phyloP scores from a whole-genome alignment of 1,140 invertebrate species.

The Drosophila obscura region DNA sequence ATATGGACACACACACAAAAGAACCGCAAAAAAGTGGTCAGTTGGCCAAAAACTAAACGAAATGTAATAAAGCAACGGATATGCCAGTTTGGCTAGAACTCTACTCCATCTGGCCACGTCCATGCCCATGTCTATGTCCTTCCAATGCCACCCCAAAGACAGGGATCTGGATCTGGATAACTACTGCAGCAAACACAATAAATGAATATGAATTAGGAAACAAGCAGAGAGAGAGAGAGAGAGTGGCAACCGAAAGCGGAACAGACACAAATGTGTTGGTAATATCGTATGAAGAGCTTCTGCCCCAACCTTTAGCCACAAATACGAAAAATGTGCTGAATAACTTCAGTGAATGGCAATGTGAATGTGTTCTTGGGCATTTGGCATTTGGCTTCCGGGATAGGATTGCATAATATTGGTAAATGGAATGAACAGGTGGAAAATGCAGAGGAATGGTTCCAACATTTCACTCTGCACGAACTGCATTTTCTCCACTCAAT shows the following conservation, averaged over 20 bases:
- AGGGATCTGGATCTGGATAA: too few species aligned
- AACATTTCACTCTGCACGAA: too few species aligned
- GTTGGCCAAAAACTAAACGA: slow-evolving; percentile 82
- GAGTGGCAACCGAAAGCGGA: slow-evolving; percentile 3
- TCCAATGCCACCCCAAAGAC: too few species aligned
- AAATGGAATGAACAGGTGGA: too few species aligned
- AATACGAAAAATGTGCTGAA: slow-evolving; percentile 19
- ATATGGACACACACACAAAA: slow-evolving; percentile 53
- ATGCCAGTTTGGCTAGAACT: slow-evolving; percentile 68
- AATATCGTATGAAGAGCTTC: slow-evolving; percentile 6
- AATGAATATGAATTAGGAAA: slow-evolving; percentile 79
- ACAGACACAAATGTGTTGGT: slow-evolving; percentile 19
- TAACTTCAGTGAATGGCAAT: slow-evolving; percentile 9
- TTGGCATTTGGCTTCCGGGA: too few species aligned
- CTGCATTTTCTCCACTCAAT: too few species aligned
- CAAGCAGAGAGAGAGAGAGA: slow-evolving; percentile 8
- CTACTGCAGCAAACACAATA: slow-evolving; percentile 64
- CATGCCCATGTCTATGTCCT: too few species aligned
- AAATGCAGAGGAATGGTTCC: too few species aligned
- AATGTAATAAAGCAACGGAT: slow-evolving; percentile 82
- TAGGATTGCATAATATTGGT: too few species aligned
- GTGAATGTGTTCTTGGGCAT: neutral
- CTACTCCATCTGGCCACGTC: slow-evolving; percentile 14
- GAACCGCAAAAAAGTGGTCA: slow-evolving; percentile 81
- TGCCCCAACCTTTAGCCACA: neutral